phyloP scores from a whole-genome alignment of 2,888 invertebrate genomes.

The Drosophila villosipedis region DNA sequence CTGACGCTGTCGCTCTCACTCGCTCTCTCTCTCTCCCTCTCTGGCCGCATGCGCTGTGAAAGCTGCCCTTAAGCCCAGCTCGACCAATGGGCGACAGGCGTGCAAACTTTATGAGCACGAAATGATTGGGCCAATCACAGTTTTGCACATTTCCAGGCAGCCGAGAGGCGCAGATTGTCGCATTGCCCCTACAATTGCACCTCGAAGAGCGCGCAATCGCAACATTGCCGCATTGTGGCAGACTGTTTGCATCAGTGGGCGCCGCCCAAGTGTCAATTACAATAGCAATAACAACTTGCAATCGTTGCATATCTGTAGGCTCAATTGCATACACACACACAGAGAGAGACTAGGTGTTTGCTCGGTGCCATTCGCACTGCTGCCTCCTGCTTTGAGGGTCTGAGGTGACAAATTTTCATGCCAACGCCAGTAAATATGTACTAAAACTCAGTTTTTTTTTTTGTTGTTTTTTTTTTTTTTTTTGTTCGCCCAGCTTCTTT shows the following conservation, averaged over 20 bases:
- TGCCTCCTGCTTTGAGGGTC: conserved; percentile 29
- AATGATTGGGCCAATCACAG: conserved; percentile 58
- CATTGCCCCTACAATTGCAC: conserved; percentile 59
- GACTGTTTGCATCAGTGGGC: conserved; percentile 74
- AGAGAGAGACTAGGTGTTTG: conserved; percentile 61
- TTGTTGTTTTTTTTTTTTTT: conserved; percentile 15
- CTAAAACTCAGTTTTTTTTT: conserved; percentile 45
- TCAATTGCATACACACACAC: conserved; percentile 55
- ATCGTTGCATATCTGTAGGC: conserved; percentile 78
- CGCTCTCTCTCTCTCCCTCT: conserved; percentile 45
- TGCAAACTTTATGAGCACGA: conserved; percentile 73
- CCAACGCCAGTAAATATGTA: conserved; percentile 81
- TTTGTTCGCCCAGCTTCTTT: conserved; percentile 47
- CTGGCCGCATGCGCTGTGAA: conserved; percentile 66
- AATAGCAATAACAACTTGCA: conserved; percentile 59
- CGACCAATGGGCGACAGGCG: conserved; percentile 72
- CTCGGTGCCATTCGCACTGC: conserved; percentile 61
- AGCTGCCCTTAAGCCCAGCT: conserved; percentile 73
- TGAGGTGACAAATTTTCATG: conserved; percentile 80
- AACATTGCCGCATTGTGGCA: conserved; percentile 35
- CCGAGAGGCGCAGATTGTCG: conserved; percentile 27
- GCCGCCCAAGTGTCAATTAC: conserved; percentile 83
- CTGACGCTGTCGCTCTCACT: conserved; percentile 40
- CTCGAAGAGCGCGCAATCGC: conserved; percentile 65
- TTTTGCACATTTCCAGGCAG: conserved; percentile 70